Conservation (phyloP, 2,888 invertebrate species). For the Choreutis nemorana region DNA sequence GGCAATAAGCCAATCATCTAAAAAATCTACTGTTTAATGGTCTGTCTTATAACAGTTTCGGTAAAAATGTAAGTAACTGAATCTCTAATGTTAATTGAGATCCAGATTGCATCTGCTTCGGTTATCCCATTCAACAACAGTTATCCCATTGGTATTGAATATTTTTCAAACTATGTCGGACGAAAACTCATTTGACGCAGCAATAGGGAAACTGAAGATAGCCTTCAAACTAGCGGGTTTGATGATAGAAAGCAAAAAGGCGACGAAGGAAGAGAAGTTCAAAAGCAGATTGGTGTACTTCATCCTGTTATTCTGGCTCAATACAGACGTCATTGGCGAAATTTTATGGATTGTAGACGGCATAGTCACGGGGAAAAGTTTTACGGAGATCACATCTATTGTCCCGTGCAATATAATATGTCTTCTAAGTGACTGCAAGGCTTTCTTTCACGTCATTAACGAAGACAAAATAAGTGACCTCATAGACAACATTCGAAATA, state of each 20-base stretch:
- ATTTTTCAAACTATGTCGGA: no score
- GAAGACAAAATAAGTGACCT: conserved; percentile 3
- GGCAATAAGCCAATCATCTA: no score
- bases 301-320: conserved; percentile 24
- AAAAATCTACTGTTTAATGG: no score
- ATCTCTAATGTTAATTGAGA: no score
- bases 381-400: conserved; percentile 13
- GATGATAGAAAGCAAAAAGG: conserved; percentile 12
- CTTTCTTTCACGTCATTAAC: conserved; percentile 4
- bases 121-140: no score
- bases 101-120: no score
- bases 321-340: conserved; percentile 20
- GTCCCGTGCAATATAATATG: conserved; percentile 7
- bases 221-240: neutral
- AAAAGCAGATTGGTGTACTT: conserved; percentile 17
- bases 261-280: conserved; percentile 9
- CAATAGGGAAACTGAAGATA: no score
- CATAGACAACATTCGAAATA: conserved; percentile 1
- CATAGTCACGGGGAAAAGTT: conserved; percentile 18
- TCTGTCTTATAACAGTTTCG: no score
- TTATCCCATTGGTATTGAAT: no score
- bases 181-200: conserved; percentile 1
- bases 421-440: conserved; percentile 7
- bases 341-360: conserved; percentile 23
- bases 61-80: no score